phyloP scores from a whole-genome alignment of 1,140 invertebrate species.

The Drosophila leontia region DNA sequence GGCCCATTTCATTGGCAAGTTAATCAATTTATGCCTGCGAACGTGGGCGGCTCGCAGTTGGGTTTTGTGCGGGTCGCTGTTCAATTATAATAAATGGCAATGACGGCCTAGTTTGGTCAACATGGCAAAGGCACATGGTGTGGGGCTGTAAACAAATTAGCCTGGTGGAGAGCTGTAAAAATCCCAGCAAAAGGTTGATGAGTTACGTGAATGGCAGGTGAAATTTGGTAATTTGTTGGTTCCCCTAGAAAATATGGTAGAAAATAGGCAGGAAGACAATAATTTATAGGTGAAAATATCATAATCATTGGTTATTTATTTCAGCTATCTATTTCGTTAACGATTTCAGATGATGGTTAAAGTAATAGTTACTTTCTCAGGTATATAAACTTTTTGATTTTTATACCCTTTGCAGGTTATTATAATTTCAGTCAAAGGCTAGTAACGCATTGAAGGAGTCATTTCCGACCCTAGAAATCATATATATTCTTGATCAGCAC shows the following conservation, averaged over 20 bases:
- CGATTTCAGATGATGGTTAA: too few species aligned
- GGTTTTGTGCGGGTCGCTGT: conserved; percentile 33
- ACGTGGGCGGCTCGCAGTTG: conserved; percentile 26
- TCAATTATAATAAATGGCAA: conserved; percentile 71
- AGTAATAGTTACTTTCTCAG: too few species aligned
- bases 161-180: conserved; percentile 27
- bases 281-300: neutral
- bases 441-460: too few species aligned
- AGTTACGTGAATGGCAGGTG: conserved; percentile 5
- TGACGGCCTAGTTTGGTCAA: conserved; percentile 49
- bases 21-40: conserved; percentile 70
- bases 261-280: neutral
- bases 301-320: conserved; percentile 1
- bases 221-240: conserved; percentile 19
- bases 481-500: too few species aligned
- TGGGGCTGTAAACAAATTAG: conserved; percentile 56
- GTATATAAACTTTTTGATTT: too few species aligned
- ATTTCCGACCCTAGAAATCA: too few species aligned
- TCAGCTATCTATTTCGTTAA: neutral
- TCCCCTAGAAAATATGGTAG: neutral
- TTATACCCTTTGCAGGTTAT: too few species aligned
- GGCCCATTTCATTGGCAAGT: conserved; percentile 29
- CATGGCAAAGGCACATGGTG: neutral
- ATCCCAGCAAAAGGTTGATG: conserved; percentile 24
- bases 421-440: too few species aligned